Percentiles rank a stretch among this genome's conserved stretches.
phyloP scores from a whole-genome alignment of 2,888 invertebrate species.

The Cremastinae sp. region DNA sequence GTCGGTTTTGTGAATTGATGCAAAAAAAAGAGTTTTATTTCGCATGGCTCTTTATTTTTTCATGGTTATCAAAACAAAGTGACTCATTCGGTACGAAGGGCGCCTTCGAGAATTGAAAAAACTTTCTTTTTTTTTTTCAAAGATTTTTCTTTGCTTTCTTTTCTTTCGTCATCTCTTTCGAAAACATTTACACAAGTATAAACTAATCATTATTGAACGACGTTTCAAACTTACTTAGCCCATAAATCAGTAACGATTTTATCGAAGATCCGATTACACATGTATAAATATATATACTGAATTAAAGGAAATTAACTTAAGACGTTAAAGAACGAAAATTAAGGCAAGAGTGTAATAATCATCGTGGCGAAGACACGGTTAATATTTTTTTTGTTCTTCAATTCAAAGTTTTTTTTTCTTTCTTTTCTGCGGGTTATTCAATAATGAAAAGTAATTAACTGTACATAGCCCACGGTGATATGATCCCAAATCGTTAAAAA shows the following conservation, averaged over 20 bases:
- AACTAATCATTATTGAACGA: constrained; percentile 50
- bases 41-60: too few relatives aligned
- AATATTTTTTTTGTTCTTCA: constrained; percentile 12
- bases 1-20: too few relatives aligned
- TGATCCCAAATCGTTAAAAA: constrained; percentile 70
- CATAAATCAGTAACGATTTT: constrained; percentile 34
- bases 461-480: constrained; percentile 69
- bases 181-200: constrained; percentile 58
- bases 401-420: constrained; percentile 14
- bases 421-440: constrained; percentile 12
- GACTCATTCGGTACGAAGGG: too few relatives aligned
- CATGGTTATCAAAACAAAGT: too few relatives aligned
- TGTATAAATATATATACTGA: constrained; percentile 25
- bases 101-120: neutral
- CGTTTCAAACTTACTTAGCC: constrained; percentile 36
- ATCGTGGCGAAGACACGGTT: constrained; percentile 37
- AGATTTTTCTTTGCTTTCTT: neutral
- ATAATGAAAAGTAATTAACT: constrained; percentile 58
- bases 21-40: too few relatives aligned
- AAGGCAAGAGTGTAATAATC: constrained; percentile 36
- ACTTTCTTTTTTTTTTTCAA: neutral
- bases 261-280: constrained; percentile 23
- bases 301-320: constrained; percentile 41
- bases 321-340: neutral
- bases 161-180: constrained; percentile 31